These are phyloP conservation scores for Drosophila colorata DNA, from an alignment of 2,888 invertebrate species.

Conservation along the genomic window DNA sequence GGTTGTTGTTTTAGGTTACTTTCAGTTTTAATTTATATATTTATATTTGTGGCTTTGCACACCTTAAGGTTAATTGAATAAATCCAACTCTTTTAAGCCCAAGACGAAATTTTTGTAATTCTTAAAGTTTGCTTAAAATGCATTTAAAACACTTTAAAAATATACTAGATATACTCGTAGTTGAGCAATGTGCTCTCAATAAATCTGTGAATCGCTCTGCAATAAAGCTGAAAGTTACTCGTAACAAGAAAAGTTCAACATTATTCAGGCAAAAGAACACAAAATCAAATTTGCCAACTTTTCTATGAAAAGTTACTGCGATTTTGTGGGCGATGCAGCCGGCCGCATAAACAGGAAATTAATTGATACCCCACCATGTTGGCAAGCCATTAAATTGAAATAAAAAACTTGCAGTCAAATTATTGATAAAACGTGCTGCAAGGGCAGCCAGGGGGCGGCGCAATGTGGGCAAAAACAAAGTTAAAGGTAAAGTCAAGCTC, in stretches of 20 bases:
- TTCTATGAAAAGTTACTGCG: slow-evolving; percentile 46
- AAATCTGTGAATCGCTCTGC: slow-evolving; percentile 16
- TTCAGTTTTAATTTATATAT: neutral
- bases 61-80: too few relatives aligned
- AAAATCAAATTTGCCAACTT: slow-evolving; percentile 46
- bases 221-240: slow-evolving; percentile 42
- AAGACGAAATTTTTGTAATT: too few relatives aligned
- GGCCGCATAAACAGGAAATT: slow-evolving; percentile 63
- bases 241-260: slow-evolving; percentile 38
- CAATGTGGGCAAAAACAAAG: neutral
- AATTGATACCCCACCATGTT: slow-evolving; percentile 69
- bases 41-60: neutral
- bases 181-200: neutral
- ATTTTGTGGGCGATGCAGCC: slow-evolving; percentile 68
- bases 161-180: slow-evolving; percentile 4
- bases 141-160: neutral
- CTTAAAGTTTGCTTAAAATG: too few relatives aligned
- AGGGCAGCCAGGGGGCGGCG: neutral
- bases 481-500: slow-evolving; percentile 7
- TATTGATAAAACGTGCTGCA: slow-evolving; percentile 20
- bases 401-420: slow-evolving; percentile 37
- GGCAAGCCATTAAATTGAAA: slow-evolving; percentile 59
- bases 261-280: slow-evolving; percentile 24
- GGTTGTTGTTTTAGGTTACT: slow-evolving; percentile 31
- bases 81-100: too few relatives aligned